These are phyloP conservation scores for Holotrichia oblita DNA, from an alignment of 1,140 invertebrate species.

Conservation along the genomic window DNA sequence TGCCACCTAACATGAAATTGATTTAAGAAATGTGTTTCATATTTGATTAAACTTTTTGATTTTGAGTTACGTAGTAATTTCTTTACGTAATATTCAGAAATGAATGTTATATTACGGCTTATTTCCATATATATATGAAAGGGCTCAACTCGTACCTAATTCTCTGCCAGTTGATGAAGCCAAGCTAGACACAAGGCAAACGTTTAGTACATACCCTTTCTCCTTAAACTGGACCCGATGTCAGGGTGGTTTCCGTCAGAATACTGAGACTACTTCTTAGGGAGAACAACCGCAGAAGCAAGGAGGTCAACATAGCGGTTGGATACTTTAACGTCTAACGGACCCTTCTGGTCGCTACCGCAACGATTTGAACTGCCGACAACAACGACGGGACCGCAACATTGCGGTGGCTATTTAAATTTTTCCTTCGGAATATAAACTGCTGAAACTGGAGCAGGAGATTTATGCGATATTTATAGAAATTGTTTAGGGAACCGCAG, in stretches of 20 bases:
- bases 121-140: not conserved
- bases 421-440: slow-evolving; percentile 23
- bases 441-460: not conserved
- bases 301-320: slow-evolving; percentile 35
- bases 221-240: not conserved
- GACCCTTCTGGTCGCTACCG: not conserved
- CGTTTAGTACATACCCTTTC: not conserved
- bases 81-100: too few relatives aligned
- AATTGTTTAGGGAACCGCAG: slow-evolving; percentile 34
- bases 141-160: not conserved
- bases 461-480: slow-evolving; percentile 40
- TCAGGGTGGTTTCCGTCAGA: slow-evolving; percentile 25
- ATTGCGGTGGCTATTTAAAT: slow-evolving; percentile 35
- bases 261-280: slow-evolving; percentile 20
- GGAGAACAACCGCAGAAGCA: slow-evolving; percentile 23
- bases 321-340: slow-evolving; percentile 27
- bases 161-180: not conserved
- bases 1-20: too few relatives aligned
- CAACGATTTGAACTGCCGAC: slow-evolving; percentile 29
- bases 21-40: too few relatives aligned
- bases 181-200: not conserved
- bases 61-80: too few relatives aligned
- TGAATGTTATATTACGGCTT: not conserved
- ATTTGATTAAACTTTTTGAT: too few relatives aligned
- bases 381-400: slow-evolving; percentile 33